Percentiles rank a stretch among this genome's conserved stretches.
Evolutionary conservation across 2,113 vertebrate genomes (phyloP).

Genomic region (Ictidomys tridecemlineatus): DNA sequence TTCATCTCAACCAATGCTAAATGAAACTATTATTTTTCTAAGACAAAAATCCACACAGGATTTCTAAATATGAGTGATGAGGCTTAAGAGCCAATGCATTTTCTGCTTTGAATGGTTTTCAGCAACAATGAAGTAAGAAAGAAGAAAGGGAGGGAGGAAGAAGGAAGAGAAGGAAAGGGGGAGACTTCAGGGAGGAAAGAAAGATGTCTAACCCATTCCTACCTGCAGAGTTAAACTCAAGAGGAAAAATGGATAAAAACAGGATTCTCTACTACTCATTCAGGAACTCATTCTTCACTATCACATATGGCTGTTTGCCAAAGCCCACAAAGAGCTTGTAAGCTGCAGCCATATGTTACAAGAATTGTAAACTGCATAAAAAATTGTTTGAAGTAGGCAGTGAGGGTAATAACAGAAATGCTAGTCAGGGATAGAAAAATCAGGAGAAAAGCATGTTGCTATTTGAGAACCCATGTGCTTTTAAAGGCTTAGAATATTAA

Average conservation of each 20-base stretch:
- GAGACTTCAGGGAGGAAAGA: not conserved
- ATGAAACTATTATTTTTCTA: constrained; percentile 47
- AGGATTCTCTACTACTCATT: constrained; percentile 26
- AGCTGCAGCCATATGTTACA: constrained; percentile 63
- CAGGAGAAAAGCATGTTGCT: not conserved
- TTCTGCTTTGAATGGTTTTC: constrained; percentile 10
- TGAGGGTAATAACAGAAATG: constrained; percentile 64
- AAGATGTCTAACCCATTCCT: not conserved
- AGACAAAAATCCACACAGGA: not conserved
- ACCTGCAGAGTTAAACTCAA: constrained; percentile 29
- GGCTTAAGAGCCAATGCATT: not conserved
- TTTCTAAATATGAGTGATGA: constrained; percentile 1
- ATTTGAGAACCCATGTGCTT: constrained; percentile 58
- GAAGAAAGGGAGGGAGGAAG: not conserved
- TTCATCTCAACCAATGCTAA: constrained; percentile 44
- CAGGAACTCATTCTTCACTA: constrained; percentile 47
- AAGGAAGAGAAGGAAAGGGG: too few relatives aligned
- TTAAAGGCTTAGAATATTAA: constrained; percentile 66
- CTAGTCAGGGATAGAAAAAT: not conserved
- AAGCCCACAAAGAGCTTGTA: constrained; percentile 28
- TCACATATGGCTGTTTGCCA: constrained; percentile 40
- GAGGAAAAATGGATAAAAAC: constrained; percentile 41
- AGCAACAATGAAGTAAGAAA: not conserved
- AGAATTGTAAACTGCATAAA: constrained; percentile 65
- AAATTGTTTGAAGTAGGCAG: constrained; percentile 63